These are phyloP conservation scores for Perdita meconis DNA, from an alignment of 2,888 invertebrate species.

Conservation along the genomic window DNA sequence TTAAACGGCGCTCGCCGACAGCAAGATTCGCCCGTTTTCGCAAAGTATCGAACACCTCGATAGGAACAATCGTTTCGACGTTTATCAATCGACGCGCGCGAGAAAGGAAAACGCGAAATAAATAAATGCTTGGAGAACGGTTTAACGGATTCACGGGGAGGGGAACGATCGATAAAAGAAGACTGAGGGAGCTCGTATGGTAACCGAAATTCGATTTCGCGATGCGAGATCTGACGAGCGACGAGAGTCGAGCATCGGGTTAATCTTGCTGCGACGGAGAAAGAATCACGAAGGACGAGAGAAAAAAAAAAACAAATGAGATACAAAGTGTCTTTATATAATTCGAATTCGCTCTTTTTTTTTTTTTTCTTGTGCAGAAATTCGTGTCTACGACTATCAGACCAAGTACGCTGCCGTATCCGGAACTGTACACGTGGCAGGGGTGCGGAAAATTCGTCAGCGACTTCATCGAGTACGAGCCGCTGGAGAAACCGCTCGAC, in stretches of 20 bases:
- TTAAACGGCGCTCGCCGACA: constrained; percentile 51
- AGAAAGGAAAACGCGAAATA: neutral
- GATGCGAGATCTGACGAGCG: neutral
- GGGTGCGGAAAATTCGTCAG: constrained; percentile 90
- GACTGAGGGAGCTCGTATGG: constrained; percentile 12
- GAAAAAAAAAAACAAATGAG: constrained; percentile 37
- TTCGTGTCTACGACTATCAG: constrained; percentile 94
- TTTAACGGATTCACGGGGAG: neutral
- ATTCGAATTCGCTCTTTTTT: constrained; percentile 21
- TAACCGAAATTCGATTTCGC: constrained; percentile 5
- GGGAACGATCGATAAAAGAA: constrained; percentile 2
- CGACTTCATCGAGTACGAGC: constrained; percentile 91
- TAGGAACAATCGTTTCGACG: constrained; percentile 32
- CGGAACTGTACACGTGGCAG: constrained; percentile 89
- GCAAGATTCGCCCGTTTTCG: constrained; percentile 33
- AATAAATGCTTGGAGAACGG: constrained; percentile 12
- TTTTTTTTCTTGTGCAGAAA: constrained; percentile 87
- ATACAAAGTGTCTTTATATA: constrained; percentile 39
- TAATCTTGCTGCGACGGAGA: constrained; percentile 44
- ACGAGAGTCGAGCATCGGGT: constrained; percentile 21
- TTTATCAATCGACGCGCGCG: neutral
- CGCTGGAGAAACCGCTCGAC: constrained; percentile 87
- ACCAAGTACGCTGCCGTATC: constrained; percentile 90
- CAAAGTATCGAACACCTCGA: neutral
- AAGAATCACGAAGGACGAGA: constrained; percentile 18